Evolutionary conservation across 2,888 invertebrate genomes (phyloP), one percentile per base, ranked within the genome.

Genomic region (Polyommatus icarus): DNA sequence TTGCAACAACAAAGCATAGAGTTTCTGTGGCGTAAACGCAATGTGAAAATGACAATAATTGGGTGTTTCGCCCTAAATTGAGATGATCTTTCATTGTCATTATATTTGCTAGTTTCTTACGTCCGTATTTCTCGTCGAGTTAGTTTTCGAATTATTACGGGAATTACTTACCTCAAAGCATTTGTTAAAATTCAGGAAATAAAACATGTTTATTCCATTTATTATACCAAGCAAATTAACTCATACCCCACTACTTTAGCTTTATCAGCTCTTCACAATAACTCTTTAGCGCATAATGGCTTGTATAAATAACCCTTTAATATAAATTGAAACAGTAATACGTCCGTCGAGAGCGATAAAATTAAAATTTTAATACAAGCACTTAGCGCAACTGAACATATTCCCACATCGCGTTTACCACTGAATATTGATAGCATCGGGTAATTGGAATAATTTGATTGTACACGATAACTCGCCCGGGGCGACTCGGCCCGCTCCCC

Each of bases 391-490:
- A 77, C 71, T 71, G 71, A 59, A 50, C 78, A 78, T 75, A 78
- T 67, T 78, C 76, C 78, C 78, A 75, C 76, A 76, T 57, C 78
- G 77, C 67, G 8, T 61, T 61, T 61, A 71, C 67, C 78, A 83
- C 79, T 79, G 80, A 73, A 78, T 78, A 80, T 82, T 82, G 82
- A 79, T 82, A 73, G 50, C 77, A 72, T 76, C 72, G 76, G 78
- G 80, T 86, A 84, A 84, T 84, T 83, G 84, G 82, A 81, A 83
- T 87, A 85, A 87, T 85, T 85, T 83, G 84, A 84, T 85, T 83
- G 80, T 78, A 80, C 78, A 77, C 78, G 79, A 78, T 78, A 78
- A 61, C 75, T 67, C 77, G 67, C 78, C 80, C 79, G 80, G 78
- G 81, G 76, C 80, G 67, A 67, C 67, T 32, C 67, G 67, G 12